Percentiles rank a stretch among this genome's conserved stretches.
Conservation (phyloP, 2,113 vertebrate genomes). For the Podocnemis expansa region DNA sequence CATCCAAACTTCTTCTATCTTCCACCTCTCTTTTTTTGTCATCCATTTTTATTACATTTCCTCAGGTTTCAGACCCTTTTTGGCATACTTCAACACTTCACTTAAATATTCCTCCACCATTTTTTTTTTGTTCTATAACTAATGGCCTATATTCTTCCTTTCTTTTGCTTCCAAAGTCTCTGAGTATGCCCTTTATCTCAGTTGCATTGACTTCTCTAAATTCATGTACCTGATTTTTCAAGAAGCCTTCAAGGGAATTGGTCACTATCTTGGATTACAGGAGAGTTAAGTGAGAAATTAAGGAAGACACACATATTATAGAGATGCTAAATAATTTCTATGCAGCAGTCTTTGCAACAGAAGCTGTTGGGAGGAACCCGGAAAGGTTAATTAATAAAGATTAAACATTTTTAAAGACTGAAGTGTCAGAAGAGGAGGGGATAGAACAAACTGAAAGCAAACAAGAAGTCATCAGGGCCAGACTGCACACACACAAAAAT, state of each 20-base stretch:
- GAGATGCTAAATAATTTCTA: background rate
- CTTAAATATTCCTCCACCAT: background rate
- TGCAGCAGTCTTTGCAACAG: background rate
- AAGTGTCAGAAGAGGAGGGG: background rate
- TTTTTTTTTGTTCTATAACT: background rate
- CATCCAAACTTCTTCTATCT: background rate
- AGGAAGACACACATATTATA: background rate
- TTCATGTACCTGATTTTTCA: background rate
- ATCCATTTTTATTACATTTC: background rate
- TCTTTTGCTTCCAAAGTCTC: background rate
- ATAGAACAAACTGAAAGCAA: background rate
- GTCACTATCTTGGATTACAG: background rate
- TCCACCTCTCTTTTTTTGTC: background rate
- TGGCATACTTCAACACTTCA: background rate
- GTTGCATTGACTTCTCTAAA: background rate
- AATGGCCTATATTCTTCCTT: background rate
- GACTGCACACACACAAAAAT: background rate
- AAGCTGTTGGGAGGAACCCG: background rate
- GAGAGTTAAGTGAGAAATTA: background rate
- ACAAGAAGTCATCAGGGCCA: background rate
- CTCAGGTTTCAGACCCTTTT: background rate
- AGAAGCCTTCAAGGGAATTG: background rate
- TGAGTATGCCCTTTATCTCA: background rate
- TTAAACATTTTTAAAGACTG: background rate
- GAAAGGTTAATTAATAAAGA: background rate